Base-by-base conservation (phyloP, 2,888 invertebrate genomes). In the Polydrusus cervinus region DNA sequence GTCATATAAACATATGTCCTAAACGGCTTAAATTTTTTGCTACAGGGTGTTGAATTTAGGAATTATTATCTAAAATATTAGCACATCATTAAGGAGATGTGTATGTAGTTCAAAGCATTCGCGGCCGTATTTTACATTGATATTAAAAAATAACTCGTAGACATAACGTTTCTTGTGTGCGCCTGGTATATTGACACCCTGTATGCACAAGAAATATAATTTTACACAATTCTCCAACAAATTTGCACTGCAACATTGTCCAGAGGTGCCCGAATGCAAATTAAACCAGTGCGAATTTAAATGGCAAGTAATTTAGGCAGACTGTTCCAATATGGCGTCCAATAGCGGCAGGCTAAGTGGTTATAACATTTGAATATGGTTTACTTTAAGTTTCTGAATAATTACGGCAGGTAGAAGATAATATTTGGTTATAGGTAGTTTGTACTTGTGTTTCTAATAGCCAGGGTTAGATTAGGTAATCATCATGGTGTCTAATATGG, bases 281-380 rank as follows among this genome's bases (percentile, higher is more conserved):
- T 40, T 53, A 49, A 66, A 38, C 53, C 38, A 53, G 49, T 9
- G 5, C 38, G 20, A 40, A 66, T 66, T 40, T 53, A 53, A 66
- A 66, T 66, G 66, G 18, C 11, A 18, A 47, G 40, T 47, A 60
- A 60, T 60, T 60, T 38, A 38, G 25, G 34, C 57, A 38, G 57
- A 38, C 38, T 60, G 57, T 38, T 60, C 18, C 57, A 60, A 60
- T 38, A 60, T 60, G 57, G 57, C 38, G 57, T 38, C 57, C 57
- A 60, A 60, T 60, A 18, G 57, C 38, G 5, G 57, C 38, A 0
- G 38, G 0, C 18, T 60, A 70, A 70, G 70, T 70, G 70, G 70
- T 51, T 51, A 62, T 62, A 49, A 40, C 70, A 70, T 70, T 70
- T 70, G 70, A 70, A 70, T 70, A 61, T 62, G 62, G 70, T 69